Evolutionary conservation across 2,888 invertebrate genomes (phyloP).

Genomic region (Drosophila quinaria): DNA sequence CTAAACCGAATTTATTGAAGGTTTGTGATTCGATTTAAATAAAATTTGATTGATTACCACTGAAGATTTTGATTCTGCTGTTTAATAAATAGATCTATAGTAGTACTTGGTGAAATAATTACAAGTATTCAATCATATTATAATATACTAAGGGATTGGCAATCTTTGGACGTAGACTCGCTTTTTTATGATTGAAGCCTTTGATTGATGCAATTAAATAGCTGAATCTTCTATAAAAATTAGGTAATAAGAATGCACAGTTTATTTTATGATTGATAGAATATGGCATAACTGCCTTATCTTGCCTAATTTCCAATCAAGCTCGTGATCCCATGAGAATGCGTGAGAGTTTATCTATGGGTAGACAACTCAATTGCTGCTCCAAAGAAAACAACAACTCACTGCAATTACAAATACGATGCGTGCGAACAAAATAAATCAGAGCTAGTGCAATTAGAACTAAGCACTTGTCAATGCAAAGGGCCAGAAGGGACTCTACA

Average conservation of each 20-base stretch:
- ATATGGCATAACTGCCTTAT: neutral
- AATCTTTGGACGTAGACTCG: neutral
- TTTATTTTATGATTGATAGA: neutral
- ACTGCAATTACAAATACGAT: slow-evolving; percentile 23
- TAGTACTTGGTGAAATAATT: neutral
- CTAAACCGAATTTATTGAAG: too few relatives aligned
- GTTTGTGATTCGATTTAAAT: too few relatives aligned
- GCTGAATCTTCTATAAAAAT: neutral
- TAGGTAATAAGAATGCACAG: neutral
- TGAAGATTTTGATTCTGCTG: too few relatives aligned
- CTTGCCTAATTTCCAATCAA: slow-evolving; percentile 6
- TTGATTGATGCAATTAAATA: neutral
- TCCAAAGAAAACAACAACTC: slow-evolving; percentile 10
- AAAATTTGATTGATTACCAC: too few relatives aligned
- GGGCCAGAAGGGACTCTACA: slow-evolving; percentile 9
- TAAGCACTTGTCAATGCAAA: slow-evolving; percentile 56
- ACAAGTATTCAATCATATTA: too few relatives aligned
- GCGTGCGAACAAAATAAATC: slow-evolving; percentile 63
- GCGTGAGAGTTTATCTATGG: slow-evolving; percentile 5
- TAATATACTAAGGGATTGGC: neutral
- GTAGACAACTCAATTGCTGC: slow-evolving; percentile 33
- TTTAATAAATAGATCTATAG: too few relatives aligned
- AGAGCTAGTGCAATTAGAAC: slow-evolving; percentile 69
- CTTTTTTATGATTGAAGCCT: neutral
- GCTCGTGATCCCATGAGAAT: slow-evolving; percentile 5